These are phyloP conservation scores for Tyrannus savana DNA, from an alignment of 2,113 vertebrate species.

Conservation along the genomic window DNA sequence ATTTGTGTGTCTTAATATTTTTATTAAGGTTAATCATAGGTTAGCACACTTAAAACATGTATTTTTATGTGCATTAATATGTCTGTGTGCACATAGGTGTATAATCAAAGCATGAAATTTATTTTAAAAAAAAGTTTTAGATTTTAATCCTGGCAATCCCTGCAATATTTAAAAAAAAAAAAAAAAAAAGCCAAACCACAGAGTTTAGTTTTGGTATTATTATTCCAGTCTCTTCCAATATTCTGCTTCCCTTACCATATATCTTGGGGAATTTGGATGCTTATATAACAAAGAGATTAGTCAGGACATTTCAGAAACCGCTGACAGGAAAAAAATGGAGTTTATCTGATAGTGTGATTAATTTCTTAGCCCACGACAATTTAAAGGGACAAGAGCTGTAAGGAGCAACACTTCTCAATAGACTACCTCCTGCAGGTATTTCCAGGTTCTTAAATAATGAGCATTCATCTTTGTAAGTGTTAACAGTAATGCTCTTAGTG, in stretches of 20 bases:
- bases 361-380: background rate
- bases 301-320: background rate
- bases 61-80: conserved; percentile 28
- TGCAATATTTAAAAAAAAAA: background rate
- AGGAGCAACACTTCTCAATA: background rate
- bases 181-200: background rate
- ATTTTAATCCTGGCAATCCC: conserved; percentile 27
- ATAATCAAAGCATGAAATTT: background rate
- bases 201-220: background rate
- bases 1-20: conserved; percentile 32
- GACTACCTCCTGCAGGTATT: conserved; percentile 30
- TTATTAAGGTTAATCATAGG: background rate
- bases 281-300: background rate
- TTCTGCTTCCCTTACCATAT: background rate
- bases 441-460: background rate
- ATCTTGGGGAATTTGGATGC: background rate
- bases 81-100: background rate
- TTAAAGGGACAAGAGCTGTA: background rate
- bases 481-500: conserved; percentile 23
- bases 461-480: conserved; percentile 12
- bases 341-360: background rate
- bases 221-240: background rate
- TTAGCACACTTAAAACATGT: background rate
- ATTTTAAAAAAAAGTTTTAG: background rate
- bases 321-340: background rate